Percentiles rank a stretch among this genome's conserved stretches.
These are phyloP conservation scores for Charadrius vociferus DNA, from an alignment of 2,113 vertebrate genomes.

Conservation along the genomic window DNA sequence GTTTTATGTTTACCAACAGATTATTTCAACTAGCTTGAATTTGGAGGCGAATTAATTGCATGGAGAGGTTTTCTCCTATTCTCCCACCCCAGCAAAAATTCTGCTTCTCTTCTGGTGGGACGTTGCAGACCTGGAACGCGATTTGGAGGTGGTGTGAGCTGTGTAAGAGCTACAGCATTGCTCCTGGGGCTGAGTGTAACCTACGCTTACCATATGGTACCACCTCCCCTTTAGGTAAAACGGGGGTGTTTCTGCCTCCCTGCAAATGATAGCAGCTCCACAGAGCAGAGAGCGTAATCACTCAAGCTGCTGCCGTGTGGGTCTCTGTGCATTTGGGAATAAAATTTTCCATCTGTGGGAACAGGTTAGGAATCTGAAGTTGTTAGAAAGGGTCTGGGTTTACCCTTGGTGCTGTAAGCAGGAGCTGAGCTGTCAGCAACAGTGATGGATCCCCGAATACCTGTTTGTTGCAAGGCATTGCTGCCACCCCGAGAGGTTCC, in stretches of 20 bases:
- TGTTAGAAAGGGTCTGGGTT: background rate
- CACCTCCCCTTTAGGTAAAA: background rate
- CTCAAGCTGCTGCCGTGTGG: background rate
- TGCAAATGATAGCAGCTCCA: background rate
- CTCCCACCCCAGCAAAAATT: background rate
- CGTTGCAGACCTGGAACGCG: rapidly evolving
- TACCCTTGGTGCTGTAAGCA: background rate
- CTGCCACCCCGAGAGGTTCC: background rate
- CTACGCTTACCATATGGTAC: background rate
- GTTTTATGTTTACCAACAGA: slow-evolving; percentile 1
- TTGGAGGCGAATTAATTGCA: background rate
- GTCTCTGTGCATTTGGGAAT: slow-evolving; percentile 4
- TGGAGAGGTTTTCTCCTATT: background rate
- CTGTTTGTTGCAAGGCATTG: background rate
- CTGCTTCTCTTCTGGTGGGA: background rate
- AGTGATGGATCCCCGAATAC: background rate
- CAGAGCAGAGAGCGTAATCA: background rate
- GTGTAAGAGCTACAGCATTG: background rate
- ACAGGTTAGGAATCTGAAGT: background rate
- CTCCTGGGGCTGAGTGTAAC: background rate
- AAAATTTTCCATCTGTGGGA: background rate
- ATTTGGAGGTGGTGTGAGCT: background rate
- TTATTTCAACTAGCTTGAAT: slow-evolving; percentile 30
- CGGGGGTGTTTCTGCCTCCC: background rate
- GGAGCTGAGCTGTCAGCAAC: background rate